phyloP scores from a whole-genome alignment of 2,797 vertebrate species.

The Spinus pinus region DNA sequence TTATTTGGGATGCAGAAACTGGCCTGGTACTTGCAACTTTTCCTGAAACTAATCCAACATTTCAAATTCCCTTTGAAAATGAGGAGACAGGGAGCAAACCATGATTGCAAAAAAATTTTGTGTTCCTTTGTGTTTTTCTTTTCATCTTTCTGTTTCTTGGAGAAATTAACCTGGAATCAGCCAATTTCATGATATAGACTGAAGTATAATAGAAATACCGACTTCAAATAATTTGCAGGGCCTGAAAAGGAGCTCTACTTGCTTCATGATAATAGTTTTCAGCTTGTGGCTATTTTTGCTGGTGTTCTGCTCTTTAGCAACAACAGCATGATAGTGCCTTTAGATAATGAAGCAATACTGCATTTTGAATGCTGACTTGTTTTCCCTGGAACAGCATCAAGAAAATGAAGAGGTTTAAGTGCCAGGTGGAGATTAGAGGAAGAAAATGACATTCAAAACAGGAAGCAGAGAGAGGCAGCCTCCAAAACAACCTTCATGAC shows the following conservation, averaged over 20 bases:
- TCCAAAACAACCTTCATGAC: not conserved
- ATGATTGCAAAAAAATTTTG: not conserved
- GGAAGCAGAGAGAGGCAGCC: not conserved
- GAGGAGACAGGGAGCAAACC: not conserved
- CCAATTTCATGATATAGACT: not conserved
- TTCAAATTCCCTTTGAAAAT: not conserved
- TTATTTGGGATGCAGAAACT: not conserved
- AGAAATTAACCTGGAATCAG: not conserved
- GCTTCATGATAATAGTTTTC: not conserved
- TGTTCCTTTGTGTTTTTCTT: not conserved
- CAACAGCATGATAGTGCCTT: not conserved
- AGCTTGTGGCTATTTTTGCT: not conserved
- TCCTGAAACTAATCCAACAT: not conserved
- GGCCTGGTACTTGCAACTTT: not conserved
- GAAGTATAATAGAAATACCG: not conserved
- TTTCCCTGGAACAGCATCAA: constrained; percentile 12
- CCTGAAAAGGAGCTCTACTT: not conserved
- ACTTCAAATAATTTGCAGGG: not conserved
- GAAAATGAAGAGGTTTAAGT: not conserved
- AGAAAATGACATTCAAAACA: constrained; percentile 5
- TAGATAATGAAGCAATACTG: not conserved
- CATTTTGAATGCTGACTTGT: constrained; percentile 21
- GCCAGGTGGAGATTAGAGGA: constrained; percentile 17
- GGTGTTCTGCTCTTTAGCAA: not conserved
- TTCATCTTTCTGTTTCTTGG: not conserved